Conservation (phyloP, 2,113 vertebrate genomes). For the Clarias batrachus region DNA sequence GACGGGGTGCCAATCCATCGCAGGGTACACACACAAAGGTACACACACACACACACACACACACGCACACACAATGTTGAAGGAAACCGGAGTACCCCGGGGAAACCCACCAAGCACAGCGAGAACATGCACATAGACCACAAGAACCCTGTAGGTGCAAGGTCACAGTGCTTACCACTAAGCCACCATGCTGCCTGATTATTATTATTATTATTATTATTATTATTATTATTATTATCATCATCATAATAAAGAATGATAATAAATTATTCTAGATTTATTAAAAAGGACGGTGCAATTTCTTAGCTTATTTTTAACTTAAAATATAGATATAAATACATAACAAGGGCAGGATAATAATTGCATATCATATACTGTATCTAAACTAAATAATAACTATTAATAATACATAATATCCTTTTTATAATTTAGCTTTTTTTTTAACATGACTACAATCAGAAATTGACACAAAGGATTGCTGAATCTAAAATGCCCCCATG, state of each 20-base stretch:
- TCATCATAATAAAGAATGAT: not conserved
- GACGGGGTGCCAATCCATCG: too few species aligned
- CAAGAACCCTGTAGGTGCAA: too few species aligned
- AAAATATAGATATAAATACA: not conserved
- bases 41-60: too few species aligned
- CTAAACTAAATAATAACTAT: not conserved
- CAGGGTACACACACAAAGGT: too few species aligned
- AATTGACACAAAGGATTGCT: not conserved
- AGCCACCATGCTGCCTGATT: not conserved
- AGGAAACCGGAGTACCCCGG: too few species aligned
- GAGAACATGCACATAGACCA: too few species aligned
- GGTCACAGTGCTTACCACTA: too few species aligned
- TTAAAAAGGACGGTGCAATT: not conserved
- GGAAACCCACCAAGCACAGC: too few species aligned
- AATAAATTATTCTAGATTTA: not conserved
- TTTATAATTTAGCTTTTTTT: too few species aligned
- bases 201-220: not conserved
- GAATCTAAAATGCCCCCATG: not conserved
- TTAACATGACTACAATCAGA: not conserved
- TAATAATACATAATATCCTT: not conserved
- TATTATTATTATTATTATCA: not conserved
- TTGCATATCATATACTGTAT: not conserved
- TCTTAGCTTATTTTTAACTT: not conserved
- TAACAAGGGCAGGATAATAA: not conserved
- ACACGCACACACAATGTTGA: too few species aligned